Base-by-base conservation (phyloP, 2,797 vertebrate species). In the Darevskia mixta region DNA sequence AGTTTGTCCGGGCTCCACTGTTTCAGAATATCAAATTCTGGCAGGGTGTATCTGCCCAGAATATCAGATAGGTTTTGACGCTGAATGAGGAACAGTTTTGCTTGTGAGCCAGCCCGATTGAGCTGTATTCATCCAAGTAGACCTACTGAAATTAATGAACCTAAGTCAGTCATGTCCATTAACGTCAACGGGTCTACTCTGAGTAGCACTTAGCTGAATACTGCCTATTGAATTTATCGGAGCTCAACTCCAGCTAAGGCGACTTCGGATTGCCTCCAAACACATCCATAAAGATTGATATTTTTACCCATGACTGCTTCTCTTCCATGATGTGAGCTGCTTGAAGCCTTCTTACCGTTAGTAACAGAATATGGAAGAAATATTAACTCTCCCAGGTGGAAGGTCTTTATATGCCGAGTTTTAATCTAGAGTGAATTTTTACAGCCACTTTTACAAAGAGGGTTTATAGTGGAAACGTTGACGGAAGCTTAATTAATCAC, bases 361-460 rank as follows among this genome's bases (percentile, higher is more conserved):
- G 67, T 41, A 78, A 25, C 2, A 0, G 15, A 77, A 90, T 80
- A 2, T 38, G 32, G 79, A 82, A 73, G 73, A 73, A 85, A 4
- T 27, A 82, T 76, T 32, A 82, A 49, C 79, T 82, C 86, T 83
- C 77, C 86, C 78, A n/a, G 0, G 55, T 0, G 0, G 71, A 79
- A 85, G 61, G n/a, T 78, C 86, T 41, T 41, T 25, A 67, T 72
- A 7, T 5, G 27, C 72, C 18, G 3, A 66, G 4, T 71, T 90
- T 77, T 35, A 87, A 81, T 4, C 13, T 29, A 58, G 72, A 87
- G 78, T 23, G 77, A 45, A 75, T 85, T 79, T 89, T 88, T 88
- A 82, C 61, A 69, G 4, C 55, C 78, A 1, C 1, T 86, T 75
- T 86, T 79, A 85, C 9, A 84, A 82, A 75, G 85, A 86, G n/a